These are phyloP conservation scores for Anoncus sp. DNA, from an alignment of 2,888 invertebrate species.

Conservation along the genomic window DNA sequence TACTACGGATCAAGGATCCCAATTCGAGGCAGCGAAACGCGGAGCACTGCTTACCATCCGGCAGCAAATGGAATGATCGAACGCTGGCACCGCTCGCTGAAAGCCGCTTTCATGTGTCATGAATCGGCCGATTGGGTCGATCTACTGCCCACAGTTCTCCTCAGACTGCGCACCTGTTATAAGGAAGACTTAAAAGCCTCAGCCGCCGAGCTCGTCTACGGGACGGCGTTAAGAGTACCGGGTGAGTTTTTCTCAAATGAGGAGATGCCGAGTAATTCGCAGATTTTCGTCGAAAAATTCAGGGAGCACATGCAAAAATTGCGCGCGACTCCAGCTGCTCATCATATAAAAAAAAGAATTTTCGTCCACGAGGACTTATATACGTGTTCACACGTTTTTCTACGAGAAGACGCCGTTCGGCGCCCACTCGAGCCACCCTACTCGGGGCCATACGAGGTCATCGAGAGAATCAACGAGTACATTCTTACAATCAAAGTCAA, in stretches of 20 bases:
- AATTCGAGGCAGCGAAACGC: no score
- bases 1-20: no score
- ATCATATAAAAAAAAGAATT: constrained; percentile 22
- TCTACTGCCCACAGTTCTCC: constrained; percentile 63
- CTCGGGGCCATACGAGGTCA: constrained; percentile 30
- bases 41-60: constrained; percentile 49
- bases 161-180: constrained; percentile 54
- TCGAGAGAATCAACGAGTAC: background rate
- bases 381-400: constrained; percentile 38
- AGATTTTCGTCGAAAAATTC: constrained; percentile 37
- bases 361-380: constrained; percentile 35
- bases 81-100: constrained; percentile 71
- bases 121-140: constrained; percentile 54
- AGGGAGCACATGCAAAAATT: constrained; percentile 42
- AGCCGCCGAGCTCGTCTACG: constrained; percentile 63
- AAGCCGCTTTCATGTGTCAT: constrained; percentile 68
- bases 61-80: constrained; percentile 68
- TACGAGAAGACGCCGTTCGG: constrained; percentile 23
- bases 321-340: constrained; percentile 31
- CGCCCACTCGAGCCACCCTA: constrained; percentile 38
- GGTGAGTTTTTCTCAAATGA: constrained; percentile 45
- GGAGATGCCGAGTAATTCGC: constrained; percentile 20
- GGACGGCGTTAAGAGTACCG: constrained; percentile 54
- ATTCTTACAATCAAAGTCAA: background rate
- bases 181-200: constrained; percentile 52